A percentile compares a stretch with the other conserved stretches of the same genome.
phyloP scores from a whole-genome alignment of 2,113 vertebrate genomes.

The Dasypus novemcinctus region DNA sequence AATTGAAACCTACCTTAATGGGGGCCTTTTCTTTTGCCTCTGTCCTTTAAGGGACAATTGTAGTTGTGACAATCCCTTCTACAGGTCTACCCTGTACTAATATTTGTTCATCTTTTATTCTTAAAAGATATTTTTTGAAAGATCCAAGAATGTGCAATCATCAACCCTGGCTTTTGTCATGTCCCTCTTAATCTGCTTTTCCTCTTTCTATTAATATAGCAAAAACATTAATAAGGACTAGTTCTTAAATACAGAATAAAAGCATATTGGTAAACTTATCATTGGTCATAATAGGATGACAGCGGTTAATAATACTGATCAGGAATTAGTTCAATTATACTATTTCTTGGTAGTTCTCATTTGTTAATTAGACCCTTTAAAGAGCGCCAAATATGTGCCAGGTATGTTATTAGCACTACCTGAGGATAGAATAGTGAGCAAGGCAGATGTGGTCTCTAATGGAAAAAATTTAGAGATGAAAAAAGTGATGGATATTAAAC shows the following conservation, averaged over 20 bases:
- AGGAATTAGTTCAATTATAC: background rate
- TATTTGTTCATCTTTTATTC: background rate
- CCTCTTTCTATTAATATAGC: background rate
- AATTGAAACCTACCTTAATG: background rate
- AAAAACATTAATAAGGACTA: background rate
- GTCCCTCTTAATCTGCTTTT: slow-evolving; percentile 2
- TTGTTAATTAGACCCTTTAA: background rate
- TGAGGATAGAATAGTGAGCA: background rate
- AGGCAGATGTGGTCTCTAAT: background rate
- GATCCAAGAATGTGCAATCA: background rate
- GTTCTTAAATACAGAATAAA: background rate
- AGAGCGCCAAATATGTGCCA: background rate
- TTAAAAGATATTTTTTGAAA: background rate
- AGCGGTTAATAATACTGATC: background rate
- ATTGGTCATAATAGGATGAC: background rate
- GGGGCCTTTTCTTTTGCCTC: background rate
- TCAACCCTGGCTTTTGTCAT: background rate
- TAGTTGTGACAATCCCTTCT: background rate
- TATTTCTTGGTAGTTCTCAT: background rate
- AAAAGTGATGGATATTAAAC: background rate
- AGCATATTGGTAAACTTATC: background rate
- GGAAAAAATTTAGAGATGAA: background rate
- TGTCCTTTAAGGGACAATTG: background rate
- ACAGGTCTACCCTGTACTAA: background rate
- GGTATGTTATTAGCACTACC: background rate